phyloP scores from a whole-genome alignment of 1,140 invertebrate species.

The Calephelis virginiensis region DNA sequence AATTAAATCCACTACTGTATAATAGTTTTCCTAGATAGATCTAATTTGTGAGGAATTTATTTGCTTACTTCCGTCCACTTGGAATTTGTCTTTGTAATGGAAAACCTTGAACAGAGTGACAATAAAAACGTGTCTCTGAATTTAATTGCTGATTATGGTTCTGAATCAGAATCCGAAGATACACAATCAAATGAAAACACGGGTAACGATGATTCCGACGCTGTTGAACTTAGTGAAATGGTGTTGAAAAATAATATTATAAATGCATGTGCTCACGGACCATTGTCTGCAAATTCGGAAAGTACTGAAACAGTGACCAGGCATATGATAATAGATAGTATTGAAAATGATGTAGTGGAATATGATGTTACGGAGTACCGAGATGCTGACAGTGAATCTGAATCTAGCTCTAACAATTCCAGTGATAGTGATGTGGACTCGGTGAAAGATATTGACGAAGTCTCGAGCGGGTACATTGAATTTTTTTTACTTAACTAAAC shows the following conservation, averaged over 20 bases:
- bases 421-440: slow-evolving; percentile 68
- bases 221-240: slow-evolving; percentile 68
- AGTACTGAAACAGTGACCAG: slow-evolving; percentile 40
- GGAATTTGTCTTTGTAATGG: slow-evolving; percentile 50
- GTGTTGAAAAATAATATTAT: slow-evolving; percentile 75
- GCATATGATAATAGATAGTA: slow-evolving; percentile 69
- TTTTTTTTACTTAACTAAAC: slow-evolving; percentile 24
- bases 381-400: slow-evolving; percentile 57
- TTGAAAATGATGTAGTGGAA: slow-evolving; percentile 57
- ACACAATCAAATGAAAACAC: slow-evolving; percentile 51
- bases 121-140: slow-evolving; percentile 70
- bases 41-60: slow-evolving; percentile 3
- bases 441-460: slow-evolving; percentile 61
- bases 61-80: slow-evolving; percentile 36
- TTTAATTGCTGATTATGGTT: slow-evolving; percentile 68
- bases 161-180: slow-evolving; percentile 67
- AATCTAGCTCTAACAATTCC: slow-evolving; percentile 55
- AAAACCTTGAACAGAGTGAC: slow-evolving; percentile 63
- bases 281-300: slow-evolving; percentile 47
- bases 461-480: slow-evolving; percentile 56
- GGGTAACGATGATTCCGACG: slow-evolving; percentile 61
- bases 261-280: slow-evolving; percentile 71
- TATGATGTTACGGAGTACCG: slow-evolving; percentile 67
- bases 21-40: slow-evolving; percentile 13
- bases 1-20: background rate